Conservation (phyloP, 2,113 vertebrate species). For the Poecilia latipinna region DNA sequence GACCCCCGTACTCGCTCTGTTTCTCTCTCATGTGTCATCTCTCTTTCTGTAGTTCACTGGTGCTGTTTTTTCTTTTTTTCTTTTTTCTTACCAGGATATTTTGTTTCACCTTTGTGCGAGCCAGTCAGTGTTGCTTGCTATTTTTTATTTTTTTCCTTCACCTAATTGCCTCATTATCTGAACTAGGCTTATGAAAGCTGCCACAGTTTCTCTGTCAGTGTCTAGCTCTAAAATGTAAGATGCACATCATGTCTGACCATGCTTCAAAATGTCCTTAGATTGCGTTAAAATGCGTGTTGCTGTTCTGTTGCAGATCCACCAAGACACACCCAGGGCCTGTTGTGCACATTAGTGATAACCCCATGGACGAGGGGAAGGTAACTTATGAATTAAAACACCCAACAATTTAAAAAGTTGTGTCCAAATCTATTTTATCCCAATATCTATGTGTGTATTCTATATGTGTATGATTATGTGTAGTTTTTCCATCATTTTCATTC, state of each 20-base stretch:
- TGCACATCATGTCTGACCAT: too few species aligned
- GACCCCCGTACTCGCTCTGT: constrained; percentile 49
- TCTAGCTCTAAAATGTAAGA: neutral
- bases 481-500: too few species aligned
- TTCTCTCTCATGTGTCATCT: constrained; percentile 24
- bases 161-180: constrained; percentile 11
- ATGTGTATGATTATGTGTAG: too few species aligned
- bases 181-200: neutral
- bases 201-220: neutral
- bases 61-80: neutral
- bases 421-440: neutral
- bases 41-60: constrained; percentile 8
- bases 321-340: constrained; percentile 97
- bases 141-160: neutral
- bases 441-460: neutral
- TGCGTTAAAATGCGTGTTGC: neutral
- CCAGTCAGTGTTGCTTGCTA: neutral
- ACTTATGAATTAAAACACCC: neutral
- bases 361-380: constrained; percentile 99
- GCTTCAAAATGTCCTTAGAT: neutral
- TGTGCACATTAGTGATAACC: constrained; percentile 99
- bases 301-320: constrained; percentile 85
- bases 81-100: neutral
- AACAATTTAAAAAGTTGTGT: too few species aligned
- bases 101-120: neutral